phyloP scores from a whole-genome alignment of 1,140 invertebrate genomes.

The Leptinotarsa texana region DNA sequence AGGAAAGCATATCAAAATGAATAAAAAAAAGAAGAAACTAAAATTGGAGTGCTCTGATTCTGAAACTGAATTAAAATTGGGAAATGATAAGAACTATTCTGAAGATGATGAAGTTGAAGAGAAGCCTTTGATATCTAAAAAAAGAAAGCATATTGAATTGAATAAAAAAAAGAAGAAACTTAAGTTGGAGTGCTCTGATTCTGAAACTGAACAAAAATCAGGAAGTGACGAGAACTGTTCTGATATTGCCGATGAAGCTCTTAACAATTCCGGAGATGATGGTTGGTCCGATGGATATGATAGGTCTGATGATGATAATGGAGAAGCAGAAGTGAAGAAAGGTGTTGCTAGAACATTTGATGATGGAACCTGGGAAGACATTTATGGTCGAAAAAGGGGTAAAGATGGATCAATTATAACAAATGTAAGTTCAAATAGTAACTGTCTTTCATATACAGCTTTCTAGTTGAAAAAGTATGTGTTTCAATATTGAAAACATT shows the following conservation, averaged over 20 bases:
- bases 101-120: not conserved
- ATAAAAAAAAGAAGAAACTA: not conserved
- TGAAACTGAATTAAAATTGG: not conserved
- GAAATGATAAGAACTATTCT: not conserved
- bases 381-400: constrained; percentile 86
- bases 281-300: constrained; percentile 40
- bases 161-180: not conserved
- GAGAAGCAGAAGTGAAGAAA: constrained; percentile 48
- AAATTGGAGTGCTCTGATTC: not conserved
- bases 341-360: constrained; percentile 41
- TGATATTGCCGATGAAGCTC: constrained; percentile 45
- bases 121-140: not conserved
- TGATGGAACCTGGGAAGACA: constrained; percentile 79
- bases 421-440: constrained; percentile 29
- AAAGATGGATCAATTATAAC: constrained; percentile 64
- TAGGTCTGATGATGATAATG: constrained; percentile 37
- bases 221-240: not conserved
- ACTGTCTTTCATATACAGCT: too few relatives aligned
- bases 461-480: not conserved
- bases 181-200: constrained; percentile 40
- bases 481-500: not conserved
- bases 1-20: not conserved
- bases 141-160: constrained; percentile 15
- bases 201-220: constrained; percentile 33
- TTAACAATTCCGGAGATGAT: constrained; percentile 38